Conservation (phyloP, 2,888 invertebrate species). For the Abrostola triplasia region DNA sequence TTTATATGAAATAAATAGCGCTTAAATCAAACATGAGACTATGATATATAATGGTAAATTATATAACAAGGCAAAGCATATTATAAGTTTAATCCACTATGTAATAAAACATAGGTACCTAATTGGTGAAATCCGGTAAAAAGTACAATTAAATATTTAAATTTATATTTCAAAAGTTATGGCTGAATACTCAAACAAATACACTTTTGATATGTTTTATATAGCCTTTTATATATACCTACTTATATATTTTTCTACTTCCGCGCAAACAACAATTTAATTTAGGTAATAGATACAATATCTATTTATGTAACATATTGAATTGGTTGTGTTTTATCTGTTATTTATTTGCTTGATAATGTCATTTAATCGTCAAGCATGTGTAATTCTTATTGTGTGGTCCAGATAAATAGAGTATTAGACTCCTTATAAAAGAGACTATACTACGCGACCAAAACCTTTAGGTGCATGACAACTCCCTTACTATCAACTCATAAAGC, state of each 20-base stretch:
- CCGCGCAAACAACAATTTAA: conserved; percentile 3
- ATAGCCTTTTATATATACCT: conserved; percentile 59
- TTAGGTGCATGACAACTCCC: no score
- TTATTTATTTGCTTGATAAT: not conserved
- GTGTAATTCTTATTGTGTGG: no score
- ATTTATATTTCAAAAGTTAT: conserved; percentile 54
- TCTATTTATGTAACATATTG: not conserved
- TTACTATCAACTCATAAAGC: no score
- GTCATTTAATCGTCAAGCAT: no score
- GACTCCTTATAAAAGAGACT: no score
- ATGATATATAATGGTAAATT: no score
- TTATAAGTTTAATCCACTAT: not conserved
- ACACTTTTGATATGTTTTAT: conserved; percentile 45
- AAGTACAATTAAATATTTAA: conserved; percentile 46
- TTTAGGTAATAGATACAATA: not conserved
- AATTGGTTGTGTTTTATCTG: no score
- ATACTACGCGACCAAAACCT: no score
- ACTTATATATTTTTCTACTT: conserved; percentile 13
- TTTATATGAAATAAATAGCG: no score
- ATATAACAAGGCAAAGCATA: no score
- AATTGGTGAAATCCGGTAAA: conserved; percentile 38
- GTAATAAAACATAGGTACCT: conserved; percentile 2
- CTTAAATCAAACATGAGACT: no score
- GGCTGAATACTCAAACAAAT: conserved; percentile 60
- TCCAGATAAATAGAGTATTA: no score